Evolutionary conservation across 2,113 vertebrate genomes (phyloP), one percentile per base, ranked within the genome.

Genomic region (Plotosus lineatus): DNA sequence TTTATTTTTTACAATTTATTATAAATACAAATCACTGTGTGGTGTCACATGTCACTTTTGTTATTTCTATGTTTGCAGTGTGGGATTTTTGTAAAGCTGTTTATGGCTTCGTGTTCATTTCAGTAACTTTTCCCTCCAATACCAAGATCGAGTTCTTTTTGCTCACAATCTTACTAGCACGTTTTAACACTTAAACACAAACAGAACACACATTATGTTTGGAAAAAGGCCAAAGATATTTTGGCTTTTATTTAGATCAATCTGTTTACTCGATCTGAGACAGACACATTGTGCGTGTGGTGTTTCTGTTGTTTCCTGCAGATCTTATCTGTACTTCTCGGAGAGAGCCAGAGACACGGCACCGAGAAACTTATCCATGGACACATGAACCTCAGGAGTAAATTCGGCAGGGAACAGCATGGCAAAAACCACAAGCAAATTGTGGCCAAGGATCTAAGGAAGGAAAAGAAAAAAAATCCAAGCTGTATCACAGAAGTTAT

Each of bases 341-440:
- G 90, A 89, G 90, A 95, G 92, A 80, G 90, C 89, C 0, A 11
- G 83, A 85, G 81, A 44, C 89, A 94, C 80, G 0, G 15, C 1
- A 0, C 79, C 66, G 19, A 95, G 6, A 90, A 94, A 95, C 90
- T 95, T 95, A 93, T 95, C 95, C 87, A 93, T 82, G 44, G 94
- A 90, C 56, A 93, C 90, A 0, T 94, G 92, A 12, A 88, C 77
- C 1, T 90, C 87, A 0, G 94, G 90, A 68, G 86, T 92, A 85
- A 95, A 91, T 0, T 76, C 7, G 0, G 0, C 0, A 0, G 89
- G 86, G 81, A 85, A 78, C 87, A 85, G 88, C 48, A 0, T 0
- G 74, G 92, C 92, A 84, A 94, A 8, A 42, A 90, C 91, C 83
- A 95, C 90, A 72, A 93, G 83, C 80, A 97, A 83, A 89, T 87